Evolutionary conservation across 2,797 vertebrate genomes (phyloP), one percentile per base, ranked within the genome.

Genomic region (Danio albolineatus): DNA sequence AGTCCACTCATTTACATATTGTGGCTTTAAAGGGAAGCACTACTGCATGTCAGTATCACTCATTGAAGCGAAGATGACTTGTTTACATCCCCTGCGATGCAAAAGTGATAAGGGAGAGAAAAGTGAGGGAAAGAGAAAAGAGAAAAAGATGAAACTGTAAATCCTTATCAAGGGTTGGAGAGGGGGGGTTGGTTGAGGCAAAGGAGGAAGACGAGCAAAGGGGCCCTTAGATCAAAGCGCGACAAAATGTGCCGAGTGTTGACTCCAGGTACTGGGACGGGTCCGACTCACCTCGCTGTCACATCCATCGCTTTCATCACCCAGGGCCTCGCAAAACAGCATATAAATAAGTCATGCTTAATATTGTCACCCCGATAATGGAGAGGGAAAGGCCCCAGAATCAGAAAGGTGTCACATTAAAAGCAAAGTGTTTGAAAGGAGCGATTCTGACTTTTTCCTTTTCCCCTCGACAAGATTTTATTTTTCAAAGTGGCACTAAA

Each of bases 401-500:
- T 82, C 77, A 54, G 41, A 79, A 79, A 76, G 64, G 59, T 67
- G 53, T 78, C 65, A 72, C 71, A 51, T 75, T 82, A 82, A 84
- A 82, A 84, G 79, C 75, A 75, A 74, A 79, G 76, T 74, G 75
- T 81, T 81, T 75, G 72, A 72, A 81, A 84, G 76, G 51, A 81
- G 70, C 46, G 12, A 78, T 67, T 78, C 82, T 62, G 67, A 61
- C 70, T 82, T 73, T 78, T 67, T 74, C 59, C 36, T 71, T 82
- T 44, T 76, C 79, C 65, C 91, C 92, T 89, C 88, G 89, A 87
- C 89, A 90, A 91, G 89, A 88, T 91, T 90, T 90, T 89, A 87
- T 90, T 91, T 92, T 90, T 90, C 88, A 92, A 92, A 93, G 91
- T 91, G 89, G 89, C 89, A 89, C 92, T 93, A 92, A 93, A 92